Base-by-base conservation (phyloP, 2,113 vertebrate species). In the Silurus asotus region DNA sequence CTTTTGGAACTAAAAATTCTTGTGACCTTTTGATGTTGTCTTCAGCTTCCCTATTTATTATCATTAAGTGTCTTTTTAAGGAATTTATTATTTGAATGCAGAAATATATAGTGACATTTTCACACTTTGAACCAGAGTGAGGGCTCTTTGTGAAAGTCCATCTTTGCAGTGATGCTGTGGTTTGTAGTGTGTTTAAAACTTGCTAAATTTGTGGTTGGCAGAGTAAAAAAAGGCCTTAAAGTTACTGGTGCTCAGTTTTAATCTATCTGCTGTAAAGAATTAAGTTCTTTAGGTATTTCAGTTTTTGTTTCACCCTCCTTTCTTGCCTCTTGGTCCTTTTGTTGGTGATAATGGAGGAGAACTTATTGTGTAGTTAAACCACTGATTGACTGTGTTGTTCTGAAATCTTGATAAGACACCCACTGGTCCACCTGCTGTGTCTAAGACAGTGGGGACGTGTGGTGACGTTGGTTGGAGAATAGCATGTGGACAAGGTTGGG, bases 401-500 rank as follows among this genome's bases (percentile, higher is more conserved):
- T 53, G 49, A 56, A 69, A 61, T 69, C 49, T 56, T 78, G 51
- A 67, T 45, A 37, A 58, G 48, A 58, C 75, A 13, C 59, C 88
- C 7, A 79, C 91, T 85, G 85, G 13, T 78, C 64, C 83, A 82
- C 62, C n/a, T 20, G 81, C 84, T 89, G 90, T 58, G 83, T 58
- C 64, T 85, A 25, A 61, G 59, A 70, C 83, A 76, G 51, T 69
- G 56, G 49, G 77, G 51, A 79, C 28, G 75, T 78, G 83, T 79
- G 75, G 75, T 55, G 51, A 79, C 62, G 20, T 79, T n/a, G 75
- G 84, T 61, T 37, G 19, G 62, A 85, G 89, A 86, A 82, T 88
- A 5, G 77, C 86, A 86, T 89, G 89, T 88, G 88, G 17, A 78
- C 81, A 86, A 37, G 48, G 13, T n/a, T 78, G 77, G 65, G 62